A percentile compares a stretch with the other conserved stretches of the same genome.
Conservation (phyloP, 1,140 invertebrate species). For the Brachionus manjavacas region DNA sequence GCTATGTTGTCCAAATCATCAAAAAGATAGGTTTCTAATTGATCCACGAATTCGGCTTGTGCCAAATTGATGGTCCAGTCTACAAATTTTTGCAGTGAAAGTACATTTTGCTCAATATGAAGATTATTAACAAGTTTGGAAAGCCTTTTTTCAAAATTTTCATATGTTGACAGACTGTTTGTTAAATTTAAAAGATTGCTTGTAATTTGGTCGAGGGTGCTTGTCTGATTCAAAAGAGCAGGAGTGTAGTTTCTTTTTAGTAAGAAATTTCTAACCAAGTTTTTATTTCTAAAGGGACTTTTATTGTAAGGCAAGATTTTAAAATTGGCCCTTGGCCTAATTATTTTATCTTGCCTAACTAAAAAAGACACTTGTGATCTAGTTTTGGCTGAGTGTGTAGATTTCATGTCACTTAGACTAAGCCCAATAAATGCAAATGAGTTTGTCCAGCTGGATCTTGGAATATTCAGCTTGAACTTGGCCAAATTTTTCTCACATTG, state of each 20-base stretch:
- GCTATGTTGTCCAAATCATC: background rate
- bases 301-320: background rate
- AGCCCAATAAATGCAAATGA: background rate
- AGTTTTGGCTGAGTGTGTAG: background rate
- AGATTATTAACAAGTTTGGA: background rate
- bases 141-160: background rate
- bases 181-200: background rate
- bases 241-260: background rate
- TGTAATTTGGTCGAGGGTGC: background rate
- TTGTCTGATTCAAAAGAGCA: background rate
- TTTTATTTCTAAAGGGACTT: background rate
- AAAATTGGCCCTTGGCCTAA: background rate
- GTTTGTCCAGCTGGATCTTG: background rate
- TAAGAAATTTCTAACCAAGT: background rate
- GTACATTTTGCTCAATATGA: background rate
- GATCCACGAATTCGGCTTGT: background rate
- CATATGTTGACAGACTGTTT: background rate
- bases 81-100: background rate
- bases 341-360: background rate
- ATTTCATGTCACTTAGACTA: background rate
- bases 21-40: background rate
- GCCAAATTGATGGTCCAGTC: background rate
- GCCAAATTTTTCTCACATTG: background rate
- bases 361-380: background rate
- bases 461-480: background rate